Base-by-base conservation (phyloP, 2,888 invertebrate genomes). In the Theodoxus fluviatilis region DNA sequence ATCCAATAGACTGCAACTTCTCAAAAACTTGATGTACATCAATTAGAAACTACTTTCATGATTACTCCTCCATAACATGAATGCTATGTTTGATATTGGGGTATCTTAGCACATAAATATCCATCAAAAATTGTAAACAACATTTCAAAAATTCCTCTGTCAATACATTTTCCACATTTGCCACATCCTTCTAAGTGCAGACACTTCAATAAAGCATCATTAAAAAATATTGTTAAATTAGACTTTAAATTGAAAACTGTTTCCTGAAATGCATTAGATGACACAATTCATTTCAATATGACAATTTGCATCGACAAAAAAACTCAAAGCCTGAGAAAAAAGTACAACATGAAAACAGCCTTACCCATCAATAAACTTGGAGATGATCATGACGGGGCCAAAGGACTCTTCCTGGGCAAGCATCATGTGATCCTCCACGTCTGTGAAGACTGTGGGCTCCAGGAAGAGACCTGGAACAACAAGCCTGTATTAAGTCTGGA, bases 321-420 rank as follows among this genome's bases (percentile, higher is more conserved):
- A 59, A 49, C n/a, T n/a, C 9, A 64, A 31, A 38, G 38, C n/a
- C 38, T 37, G 25, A 22, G n/a, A 18, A 40, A 40, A 6, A 2
- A 35, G 33, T 40, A 9, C 28, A 40, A 28, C 15, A 37, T 35
- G 31, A 43, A 33, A 18, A 22, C 4, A 66, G 3, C 71, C 86
- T 77, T 73, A 91, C 91, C 91, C 88, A 90, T 93, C 91, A 89
- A 89, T 92, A 86, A 98, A 98, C 84, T 92, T 94, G 74, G 95
- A 95, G 76, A 98, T 92, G 74, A 97, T 93, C 98, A 98, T 98
- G 72, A 98, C 93, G 0, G 98, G 98, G 0, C 98, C 98, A 84
- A 98, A 98, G 0, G 96, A 96, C 88, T 98, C 98, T 84, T 98
- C 97, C 81, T 91, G 92, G 0, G 98, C 96, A 73, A 97, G 91